A percentile compares a stretch with the other conserved stretches of the same genome.
Conservation (phyloP, 2,888 invertebrate species). For the Drosophila affinis region DNA sequence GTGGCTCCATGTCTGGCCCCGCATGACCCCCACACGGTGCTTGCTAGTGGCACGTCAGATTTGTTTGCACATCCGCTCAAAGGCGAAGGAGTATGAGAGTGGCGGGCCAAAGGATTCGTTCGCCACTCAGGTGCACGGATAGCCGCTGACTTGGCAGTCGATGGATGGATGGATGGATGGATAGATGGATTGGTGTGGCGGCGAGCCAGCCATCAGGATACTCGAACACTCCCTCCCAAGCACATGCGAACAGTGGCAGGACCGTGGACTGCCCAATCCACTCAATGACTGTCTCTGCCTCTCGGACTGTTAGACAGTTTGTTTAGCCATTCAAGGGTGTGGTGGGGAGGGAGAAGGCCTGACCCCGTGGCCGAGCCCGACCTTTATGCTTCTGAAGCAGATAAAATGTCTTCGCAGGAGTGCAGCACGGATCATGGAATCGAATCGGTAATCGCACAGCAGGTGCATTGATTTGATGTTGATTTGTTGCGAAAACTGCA, state of each 20-base stretch:
- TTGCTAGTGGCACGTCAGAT: conserved; percentile 3
- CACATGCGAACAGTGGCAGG: not conserved
- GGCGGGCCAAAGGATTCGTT: conserved; percentile 3
- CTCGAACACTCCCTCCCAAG: conserved; percentile 13
- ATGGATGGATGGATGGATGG: conserved; percentile 47
- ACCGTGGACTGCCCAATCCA: not conserved
- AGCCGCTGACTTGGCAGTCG: conserved; percentile 50
- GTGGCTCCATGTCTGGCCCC: not conserved
- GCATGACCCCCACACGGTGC: too few species aligned
- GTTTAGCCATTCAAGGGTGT: not conserved
- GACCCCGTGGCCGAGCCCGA: not conserved
- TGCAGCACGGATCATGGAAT: not conserved
- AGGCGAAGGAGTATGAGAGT: conserved; percentile 6
- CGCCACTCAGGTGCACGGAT: conserved; percentile 8
- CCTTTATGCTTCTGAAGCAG: not conserved
- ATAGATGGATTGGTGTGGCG: not conserved
- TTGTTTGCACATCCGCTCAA: not conserved
- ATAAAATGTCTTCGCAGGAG: not conserved
- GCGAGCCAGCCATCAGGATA: conserved; percentile 17
- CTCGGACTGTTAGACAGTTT: not conserved
- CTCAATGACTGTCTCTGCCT: not conserved
- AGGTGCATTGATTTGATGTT: not conserved
- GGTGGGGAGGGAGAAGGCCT: not conserved
- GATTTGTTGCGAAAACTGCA: not conserved
- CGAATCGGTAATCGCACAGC: not conserved